Evolutionary conservation across 2,797 vertebrate species (phyloP).

Genomic region (Macrochelys suwanniensis): DNA sequence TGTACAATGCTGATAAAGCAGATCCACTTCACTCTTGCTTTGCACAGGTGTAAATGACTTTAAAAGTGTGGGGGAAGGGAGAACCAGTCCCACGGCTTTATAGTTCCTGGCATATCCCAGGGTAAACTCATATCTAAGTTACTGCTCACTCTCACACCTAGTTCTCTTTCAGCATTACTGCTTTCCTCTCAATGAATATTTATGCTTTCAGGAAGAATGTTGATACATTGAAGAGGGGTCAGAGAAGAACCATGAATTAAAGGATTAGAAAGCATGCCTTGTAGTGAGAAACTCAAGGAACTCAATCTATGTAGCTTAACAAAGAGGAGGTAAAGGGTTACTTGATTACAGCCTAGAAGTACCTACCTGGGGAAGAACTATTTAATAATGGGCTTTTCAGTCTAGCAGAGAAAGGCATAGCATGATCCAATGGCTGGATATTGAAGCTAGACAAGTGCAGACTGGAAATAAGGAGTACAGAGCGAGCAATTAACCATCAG

Average conservation of each 20-base stretch:
- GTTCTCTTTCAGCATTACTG: neutral
- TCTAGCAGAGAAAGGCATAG: too few relatives aligned
- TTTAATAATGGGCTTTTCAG: neutral
- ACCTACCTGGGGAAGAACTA: neutral
- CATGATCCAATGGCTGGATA: too few relatives aligned
- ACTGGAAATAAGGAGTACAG: too few relatives aligned
- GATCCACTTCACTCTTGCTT: neutral
- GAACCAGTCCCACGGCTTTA: neutral
- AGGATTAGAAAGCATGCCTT: neutral
- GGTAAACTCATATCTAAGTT: neutral
- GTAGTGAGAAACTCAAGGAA: neutral
- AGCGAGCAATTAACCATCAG: neutral
- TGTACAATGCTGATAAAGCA: neutral
- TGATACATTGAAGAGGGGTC: neutral
- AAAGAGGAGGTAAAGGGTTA: neutral
- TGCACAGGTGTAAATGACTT: neutral
- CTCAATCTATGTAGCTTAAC: too few relatives aligned
- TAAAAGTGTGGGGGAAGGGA: neutral
- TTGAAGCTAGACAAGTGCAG: too few relatives aligned
- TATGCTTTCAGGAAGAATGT: neutral
- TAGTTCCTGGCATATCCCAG: neutral
- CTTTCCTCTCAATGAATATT: constrained; percentile 1
- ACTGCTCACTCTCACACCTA: neutral
- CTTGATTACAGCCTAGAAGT: neutral
- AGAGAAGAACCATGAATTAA: neutral